These are phyloP conservation scores for Erpobdella octoculata DNA, from an alignment of 2,888 invertebrate genomes.

Conservation along the genomic window DNA sequence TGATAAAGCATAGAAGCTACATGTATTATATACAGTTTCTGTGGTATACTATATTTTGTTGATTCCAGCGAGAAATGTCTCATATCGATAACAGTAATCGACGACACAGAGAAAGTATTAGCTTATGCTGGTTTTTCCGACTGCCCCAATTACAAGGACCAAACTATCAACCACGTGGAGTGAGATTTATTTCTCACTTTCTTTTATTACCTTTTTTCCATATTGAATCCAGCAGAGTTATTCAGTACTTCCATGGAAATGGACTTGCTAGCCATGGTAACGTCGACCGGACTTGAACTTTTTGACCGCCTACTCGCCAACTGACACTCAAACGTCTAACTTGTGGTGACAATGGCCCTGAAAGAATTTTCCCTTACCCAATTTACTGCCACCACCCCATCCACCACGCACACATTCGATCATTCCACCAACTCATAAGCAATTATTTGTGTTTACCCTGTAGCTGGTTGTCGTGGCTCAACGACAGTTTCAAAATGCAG, in stretches of 20 bases:
- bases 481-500: background rate
- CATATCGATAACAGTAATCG: constrained; percentile 49
- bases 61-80: constrained; percentile 46
- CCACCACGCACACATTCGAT: too few relatives aligned
- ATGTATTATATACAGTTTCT: background rate
- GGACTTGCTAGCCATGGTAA: too few relatives aligned
- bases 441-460: too few relatives aligned
- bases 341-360: too few relatives aligned
- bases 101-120: constrained; percentile 48
- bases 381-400: too few relatives aligned
- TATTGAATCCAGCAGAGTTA: too few relatives aligned
- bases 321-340: too few relatives aligned
- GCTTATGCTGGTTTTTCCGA: constrained; percentile 52
- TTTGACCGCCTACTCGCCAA: too few relatives aligned
- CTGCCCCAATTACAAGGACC: constrained; percentile 47
- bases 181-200: constrained; percentile 31
- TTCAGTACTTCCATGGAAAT: too few relatives aligned
- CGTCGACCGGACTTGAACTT: too few relatives aligned
- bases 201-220: background rate
- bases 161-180: constrained; percentile 48
- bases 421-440: too few relatives aligned
- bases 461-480: constrained; percentile 22
- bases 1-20: background rate
- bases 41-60: background rate
- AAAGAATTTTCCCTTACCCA: too few relatives aligned